Conservation (phyloP, 1,140 invertebrate genomes). For the Brachionus angularis region DNA sequence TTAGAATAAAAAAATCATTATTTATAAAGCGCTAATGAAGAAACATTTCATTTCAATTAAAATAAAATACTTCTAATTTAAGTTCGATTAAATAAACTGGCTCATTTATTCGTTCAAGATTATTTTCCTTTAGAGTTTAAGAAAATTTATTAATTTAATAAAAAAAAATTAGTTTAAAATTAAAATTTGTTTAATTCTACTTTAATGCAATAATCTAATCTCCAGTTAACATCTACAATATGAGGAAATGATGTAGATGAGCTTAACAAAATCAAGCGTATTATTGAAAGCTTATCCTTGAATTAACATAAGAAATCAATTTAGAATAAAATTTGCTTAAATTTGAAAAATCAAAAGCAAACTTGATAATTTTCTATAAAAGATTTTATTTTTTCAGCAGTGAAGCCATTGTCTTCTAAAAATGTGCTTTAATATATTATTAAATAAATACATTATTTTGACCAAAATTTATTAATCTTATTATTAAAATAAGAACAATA, state of each 20-base stretch:
- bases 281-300: slow-evolving; percentile 12
- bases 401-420: slow-evolving; percentile 17
- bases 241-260: slow-evolving; percentile 7
- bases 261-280: slow-evolving; percentile 19
- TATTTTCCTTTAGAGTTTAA: slow-evolving; percentile 10
- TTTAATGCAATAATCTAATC: slow-evolving; percentile 36
- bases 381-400: slow-evolving; percentile 8
- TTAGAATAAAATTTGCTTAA: too few relatives aligned
- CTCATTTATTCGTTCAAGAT: slow-evolving; percentile 23
- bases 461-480: too few relatives aligned
- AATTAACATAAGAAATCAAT: not conserved
- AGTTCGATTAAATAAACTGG: slow-evolving; percentile 27
- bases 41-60: too few relatives aligned
- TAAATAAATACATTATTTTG: too few relatives aligned
- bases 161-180: not conserved
- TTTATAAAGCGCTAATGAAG: too few relatives aligned
- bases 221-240: slow-evolving; percentile 32
- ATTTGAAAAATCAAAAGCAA: not conserved
- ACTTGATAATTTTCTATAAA: not conserved
- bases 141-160: not conserved
- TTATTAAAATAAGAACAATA: not conserved
- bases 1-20: not conserved
- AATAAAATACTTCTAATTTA: not conserved
- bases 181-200: slow-evolving; percentile 24
- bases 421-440: slow-evolving; percentile 13